Evolutionary conservation across 2,888 invertebrate species (phyloP).

Genomic region (Chouioia cunea): DNA sequence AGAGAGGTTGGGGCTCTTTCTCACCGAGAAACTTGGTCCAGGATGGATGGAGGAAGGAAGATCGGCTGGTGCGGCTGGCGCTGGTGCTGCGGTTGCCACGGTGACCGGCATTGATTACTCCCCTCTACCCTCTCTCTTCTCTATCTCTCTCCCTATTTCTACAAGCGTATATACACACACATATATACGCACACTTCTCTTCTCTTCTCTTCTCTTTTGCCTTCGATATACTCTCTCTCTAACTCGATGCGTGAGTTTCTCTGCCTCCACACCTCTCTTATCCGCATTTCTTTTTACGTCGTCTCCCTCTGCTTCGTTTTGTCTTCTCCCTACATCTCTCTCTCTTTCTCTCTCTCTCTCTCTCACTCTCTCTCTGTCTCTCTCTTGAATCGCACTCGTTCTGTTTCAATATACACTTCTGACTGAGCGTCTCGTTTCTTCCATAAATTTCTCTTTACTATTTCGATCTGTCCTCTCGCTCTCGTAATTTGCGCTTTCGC

Average conservation of each 20-base stretch:
- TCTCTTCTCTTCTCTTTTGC: no score
- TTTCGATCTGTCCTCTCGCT: not conserved
- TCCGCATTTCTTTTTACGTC: conserved; percentile 3
- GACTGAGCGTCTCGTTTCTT: not conserved
- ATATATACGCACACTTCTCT: no score
- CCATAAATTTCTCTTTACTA: conserved; percentile 38
- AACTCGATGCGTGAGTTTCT: conserved; percentile 9
- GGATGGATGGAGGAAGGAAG: conserved; percentile 61
- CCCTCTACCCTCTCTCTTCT: conserved; percentile 53
- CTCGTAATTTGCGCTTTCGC: conserved; percentile 3
- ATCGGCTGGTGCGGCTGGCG: conserved; percentile 62
- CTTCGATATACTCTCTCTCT: conserved; percentile 6
- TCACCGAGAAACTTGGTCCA: conserved; percentile 50
- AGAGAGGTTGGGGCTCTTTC: conserved; percentile 42
- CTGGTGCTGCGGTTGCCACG: conserved; percentile 63
- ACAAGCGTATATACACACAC: no score
- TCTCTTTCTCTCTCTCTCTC: conserved; percentile 10
- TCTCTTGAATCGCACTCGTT: not conserved
- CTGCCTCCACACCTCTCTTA: conserved; percentile 3
- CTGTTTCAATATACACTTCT: conserved; percentile 6
- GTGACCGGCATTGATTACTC: conserved; percentile 68
- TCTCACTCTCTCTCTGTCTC: not conserved
- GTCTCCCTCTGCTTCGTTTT: conserved; percentile 21
- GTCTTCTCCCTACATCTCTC: conserved; percentile 20
- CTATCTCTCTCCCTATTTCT: conserved; percentile 40